Percentiles rank a stretch among this genome's conserved stretches.
Evolutionary conservation across 2,113 vertebrate genomes (phyloP).

Genomic region (Lamprotornis superbus): DNA sequence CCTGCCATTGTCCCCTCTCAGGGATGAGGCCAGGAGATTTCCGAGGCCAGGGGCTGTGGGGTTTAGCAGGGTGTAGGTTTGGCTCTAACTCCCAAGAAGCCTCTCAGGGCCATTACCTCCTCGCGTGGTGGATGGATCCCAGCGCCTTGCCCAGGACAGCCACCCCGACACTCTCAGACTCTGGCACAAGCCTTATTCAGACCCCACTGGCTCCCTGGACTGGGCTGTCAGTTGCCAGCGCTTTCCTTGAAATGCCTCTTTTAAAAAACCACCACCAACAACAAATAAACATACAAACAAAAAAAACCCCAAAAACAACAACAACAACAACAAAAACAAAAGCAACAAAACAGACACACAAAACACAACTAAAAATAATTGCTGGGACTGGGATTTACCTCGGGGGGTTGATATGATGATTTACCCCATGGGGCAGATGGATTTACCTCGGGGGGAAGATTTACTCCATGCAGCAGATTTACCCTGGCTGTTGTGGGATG

Average conservation of each 20-base stretch:
- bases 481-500: neutral
- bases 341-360: neutral
- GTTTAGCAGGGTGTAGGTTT: neutral
- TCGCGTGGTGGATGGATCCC: neutral
- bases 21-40: neutral
- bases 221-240: neutral
- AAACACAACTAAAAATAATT: neutral
- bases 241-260: neutral
- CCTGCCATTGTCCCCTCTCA: neutral
- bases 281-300: neutral
- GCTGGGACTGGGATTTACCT: neutral
- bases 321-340: neutral
- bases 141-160: neutral
- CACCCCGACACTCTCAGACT: neutral
- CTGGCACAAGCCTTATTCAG: neutral
- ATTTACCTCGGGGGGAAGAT: neutral
- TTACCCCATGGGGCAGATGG: neutral
- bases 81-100: neutral
- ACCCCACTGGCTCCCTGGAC: neutral
- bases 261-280: no score
- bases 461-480: neutral
- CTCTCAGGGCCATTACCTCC: neutral
- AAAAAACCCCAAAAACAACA: no score
- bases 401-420: no score
- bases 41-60: neutral